These are phyloP conservation scores for Stenoptilia bipunctidactyla DNA, from an alignment of 2,888 invertebrate genomes.

Conservation along the genomic window DNA sequence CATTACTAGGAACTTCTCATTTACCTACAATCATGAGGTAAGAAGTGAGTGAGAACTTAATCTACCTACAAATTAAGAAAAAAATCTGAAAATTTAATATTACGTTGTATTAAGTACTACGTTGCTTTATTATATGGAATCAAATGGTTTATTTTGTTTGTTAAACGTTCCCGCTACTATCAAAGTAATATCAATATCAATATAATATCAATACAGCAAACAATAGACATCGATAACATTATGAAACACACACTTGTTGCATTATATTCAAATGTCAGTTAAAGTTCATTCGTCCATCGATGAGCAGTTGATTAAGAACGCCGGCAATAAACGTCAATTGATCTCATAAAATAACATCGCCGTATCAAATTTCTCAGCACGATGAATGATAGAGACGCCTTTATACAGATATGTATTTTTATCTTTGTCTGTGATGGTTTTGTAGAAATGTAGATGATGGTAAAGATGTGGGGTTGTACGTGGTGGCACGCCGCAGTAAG, in stretches of 20 bases:
- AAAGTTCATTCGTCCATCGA: conserved; percentile 9
- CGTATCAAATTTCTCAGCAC: not conserved
- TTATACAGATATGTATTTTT: not conserved
- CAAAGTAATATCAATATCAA: no score
- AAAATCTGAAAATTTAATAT: no score
- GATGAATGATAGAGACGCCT: not conserved
- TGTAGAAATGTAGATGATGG: not conserved
- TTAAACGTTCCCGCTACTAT: no score
- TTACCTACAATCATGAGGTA: no score
- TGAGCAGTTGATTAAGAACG: not conserved
- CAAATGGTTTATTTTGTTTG: no score
- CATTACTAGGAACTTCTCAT: no score
- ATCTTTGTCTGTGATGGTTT: not conserved
- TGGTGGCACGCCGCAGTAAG: conserved; percentile 22
- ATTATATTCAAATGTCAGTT: conserved; percentile 15
- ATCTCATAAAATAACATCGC: not conserved
- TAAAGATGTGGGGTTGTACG: not conserved
- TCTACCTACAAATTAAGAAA: no score
- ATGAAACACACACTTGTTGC: conserved; percentile 11
- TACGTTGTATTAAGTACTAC: no score
- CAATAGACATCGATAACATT: conserved; percentile 3
- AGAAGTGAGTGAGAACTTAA: no score
- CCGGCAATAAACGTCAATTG: not conserved
- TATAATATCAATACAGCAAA: no score
- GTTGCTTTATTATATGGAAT: no score